Evolutionary conservation across 2,888 invertebrate genomes (phyloP).

Genomic region (Meiosimyza decipiens): DNA sequence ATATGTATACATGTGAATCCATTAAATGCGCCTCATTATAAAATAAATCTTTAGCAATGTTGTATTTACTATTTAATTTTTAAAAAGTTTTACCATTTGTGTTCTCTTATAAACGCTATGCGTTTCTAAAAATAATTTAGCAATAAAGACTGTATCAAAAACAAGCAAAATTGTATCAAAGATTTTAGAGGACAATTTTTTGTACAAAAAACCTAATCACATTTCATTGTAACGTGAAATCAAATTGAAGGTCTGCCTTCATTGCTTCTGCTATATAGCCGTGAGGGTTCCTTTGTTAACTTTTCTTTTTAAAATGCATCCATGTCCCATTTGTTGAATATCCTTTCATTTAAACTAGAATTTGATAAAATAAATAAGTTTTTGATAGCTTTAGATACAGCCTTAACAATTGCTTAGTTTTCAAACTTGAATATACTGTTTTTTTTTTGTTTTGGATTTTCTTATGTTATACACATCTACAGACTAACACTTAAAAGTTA

Average conservation of each 20-base stretch:
- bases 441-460: background rate
- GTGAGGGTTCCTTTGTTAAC: too few relatives aligned
- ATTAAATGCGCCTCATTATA: conserved; percentile 28
- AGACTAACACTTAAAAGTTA: conserved; percentile 24
- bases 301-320: too few relatives aligned
- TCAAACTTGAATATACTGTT: background rate
- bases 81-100: background rate
- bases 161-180: too few relatives aligned
- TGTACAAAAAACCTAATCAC: too few relatives aligned
- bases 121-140: conserved; percentile 25
- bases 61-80: background rate
- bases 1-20: conserved; percentile 19
- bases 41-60: conserved; percentile 1
- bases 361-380: too few relatives aligned
- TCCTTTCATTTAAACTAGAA: too few relatives aligned
- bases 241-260: background rate
- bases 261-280: background rate
- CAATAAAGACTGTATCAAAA: background rate
- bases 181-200: too few relatives aligned
- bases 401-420: background rate
- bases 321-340: too few relatives aligned
- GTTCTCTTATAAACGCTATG: conserved; percentile 20
- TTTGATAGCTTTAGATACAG: too few relatives aligned
- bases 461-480: conserved; percentile 19
- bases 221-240: too few relatives aligned